A percentile compares a stretch with the other conserved stretches of the same genome.
Conservation (phyloP, 1,140 invertebrate genomes). For the Musca domestica region DNA sequence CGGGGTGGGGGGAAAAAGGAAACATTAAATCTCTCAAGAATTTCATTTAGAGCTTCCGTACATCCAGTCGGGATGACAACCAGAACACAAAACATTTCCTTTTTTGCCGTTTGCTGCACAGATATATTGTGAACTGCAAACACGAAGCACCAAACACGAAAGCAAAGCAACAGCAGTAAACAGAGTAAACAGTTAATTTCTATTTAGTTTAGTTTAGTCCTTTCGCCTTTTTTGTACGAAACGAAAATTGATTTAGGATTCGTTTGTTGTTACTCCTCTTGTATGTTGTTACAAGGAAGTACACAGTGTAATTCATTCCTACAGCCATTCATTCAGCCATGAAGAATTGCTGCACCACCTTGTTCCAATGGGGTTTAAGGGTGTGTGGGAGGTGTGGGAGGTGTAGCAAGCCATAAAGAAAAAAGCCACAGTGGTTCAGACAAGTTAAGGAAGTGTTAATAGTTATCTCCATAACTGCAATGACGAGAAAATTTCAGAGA, state of each 20-base stretch:
- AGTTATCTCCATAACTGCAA: too few species aligned
- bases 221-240: background rate
- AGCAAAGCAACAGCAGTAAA: too few species aligned
- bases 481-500: too few species aligned
- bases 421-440: too few species aligned
- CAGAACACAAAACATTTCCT: too few species aligned
- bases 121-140: too few species aligned
- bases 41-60: conserved; percentile 19
- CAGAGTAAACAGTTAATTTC: conserved; percentile 21
- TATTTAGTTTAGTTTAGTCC: conserved; percentile 21
- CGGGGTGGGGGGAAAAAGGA: background rate
- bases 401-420: too few species aligned
- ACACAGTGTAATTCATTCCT: conserved; percentile 11
- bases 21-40: conserved; percentile 22
- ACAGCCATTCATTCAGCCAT: background rate
- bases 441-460: too few species aligned
- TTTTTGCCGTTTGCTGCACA: too few species aligned
- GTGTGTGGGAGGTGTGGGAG: background rate
- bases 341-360: too few species aligned
- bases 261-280: conserved; percentile 1
- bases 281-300: conserved; percentile 7
- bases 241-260: conserved; percentile 9
- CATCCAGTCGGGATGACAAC: background rate
- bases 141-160: too few species aligned
- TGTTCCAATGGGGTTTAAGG: background rate